Conservation (phyloP, 2,113 vertebrate genomes). For the Polyodon spathula region DNA sequence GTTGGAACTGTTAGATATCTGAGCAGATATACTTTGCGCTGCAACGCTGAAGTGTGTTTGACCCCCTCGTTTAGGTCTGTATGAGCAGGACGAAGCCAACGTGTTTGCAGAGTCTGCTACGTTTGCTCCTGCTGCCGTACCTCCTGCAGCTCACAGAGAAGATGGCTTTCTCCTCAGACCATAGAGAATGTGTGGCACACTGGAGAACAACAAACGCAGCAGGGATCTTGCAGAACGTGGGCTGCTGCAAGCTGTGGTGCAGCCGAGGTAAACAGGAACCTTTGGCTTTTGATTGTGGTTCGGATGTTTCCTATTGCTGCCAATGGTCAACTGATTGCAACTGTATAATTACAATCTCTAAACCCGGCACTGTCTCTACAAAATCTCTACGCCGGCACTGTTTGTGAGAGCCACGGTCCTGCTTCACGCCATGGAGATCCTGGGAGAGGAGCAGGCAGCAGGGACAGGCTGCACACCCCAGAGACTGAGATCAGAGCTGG, state of each 20-base stretch:
- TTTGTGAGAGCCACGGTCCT: slow-evolving; percentile 47
- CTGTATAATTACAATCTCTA: background rate
- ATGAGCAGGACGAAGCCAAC: slow-evolving; percentile 73
- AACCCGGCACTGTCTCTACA: no score
- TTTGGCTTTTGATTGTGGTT: background rate
- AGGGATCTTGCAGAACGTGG: slow-evolving; percentile 36
- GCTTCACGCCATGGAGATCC: slow-evolving; percentile 29
- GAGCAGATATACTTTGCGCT: no score
- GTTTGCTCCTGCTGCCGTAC: slow-evolving; percentile 56
- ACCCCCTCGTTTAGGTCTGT: slow-evolving; percentile 44
- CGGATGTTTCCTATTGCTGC: slow-evolving; percentile 40
- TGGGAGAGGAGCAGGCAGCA: background rate
- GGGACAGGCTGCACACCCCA: slow-evolving; percentile 24
- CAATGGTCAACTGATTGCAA: slow-evolving; percentile 49
- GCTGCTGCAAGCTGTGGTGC: slow-evolving; percentile 39
- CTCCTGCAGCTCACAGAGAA: slow-evolving; percentile 48
- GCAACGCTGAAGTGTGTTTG: no score
- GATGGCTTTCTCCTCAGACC: slow-evolving; percentile 23
- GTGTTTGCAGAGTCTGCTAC: slow-evolving; percentile 66
- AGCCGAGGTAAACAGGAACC: slow-evolving; percentile 44
- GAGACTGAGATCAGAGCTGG: slow-evolving; percentile 36
- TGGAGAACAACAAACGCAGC: slow-evolving; percentile 49
- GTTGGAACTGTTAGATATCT: no score
- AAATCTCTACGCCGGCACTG: no score
- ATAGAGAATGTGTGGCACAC: slow-evolving; percentile 28